Evolutionary conservation across 2,888 invertebrate species (phyloP), one percentile per base, ranked within the genome.

Genomic region (Laspeyria flexula): DNA sequence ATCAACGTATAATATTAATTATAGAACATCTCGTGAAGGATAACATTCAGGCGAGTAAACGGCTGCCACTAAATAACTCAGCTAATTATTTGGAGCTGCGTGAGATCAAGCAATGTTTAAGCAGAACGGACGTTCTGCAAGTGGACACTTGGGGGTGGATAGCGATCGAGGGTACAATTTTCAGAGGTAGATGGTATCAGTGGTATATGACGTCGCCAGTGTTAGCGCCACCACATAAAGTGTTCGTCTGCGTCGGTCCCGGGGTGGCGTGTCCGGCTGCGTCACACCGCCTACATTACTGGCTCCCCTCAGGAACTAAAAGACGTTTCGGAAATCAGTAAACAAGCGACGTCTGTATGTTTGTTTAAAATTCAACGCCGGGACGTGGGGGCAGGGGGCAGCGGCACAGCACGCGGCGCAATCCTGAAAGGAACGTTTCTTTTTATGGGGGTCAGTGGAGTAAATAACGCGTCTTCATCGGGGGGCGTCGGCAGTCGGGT

Each of bases 371-470:
- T 87, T 85, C 87, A 85, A 81, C 71, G 76, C 78, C 77, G 79
- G 76, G 71, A 74, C 79, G 79, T 43, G 55, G 43, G 43, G 11
- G 42, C 30, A 12, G 15, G 27, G 25, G 27, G 27, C 25, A 16
- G 27, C 7, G 16, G n/a, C n/a, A n/a, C n/a, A n/a, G n/a, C n/a
- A n/a, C n/a, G 25, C 38, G 44, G 48, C 55, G 39, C 83, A 81
- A 83, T 82, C 81, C 79, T 76, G 75, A 43, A 67, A 75, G 80
- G 76, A 81, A 73, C 81, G 71, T 79, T 86, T 79, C 81, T 82
- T 84, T 86, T 81, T 82, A 79, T 78, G 77, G 75, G 81, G 88
- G 88, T 87, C 87, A 86, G 75, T 82, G 81, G 78, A 79, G 84
- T 84, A 85, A 85, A 87, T 84, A 86, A 81, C 83, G 83, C 80